Evolutionary conservation across 2,888 invertebrate species (phyloP).

Genomic region (Drosophila eohydei): DNA sequence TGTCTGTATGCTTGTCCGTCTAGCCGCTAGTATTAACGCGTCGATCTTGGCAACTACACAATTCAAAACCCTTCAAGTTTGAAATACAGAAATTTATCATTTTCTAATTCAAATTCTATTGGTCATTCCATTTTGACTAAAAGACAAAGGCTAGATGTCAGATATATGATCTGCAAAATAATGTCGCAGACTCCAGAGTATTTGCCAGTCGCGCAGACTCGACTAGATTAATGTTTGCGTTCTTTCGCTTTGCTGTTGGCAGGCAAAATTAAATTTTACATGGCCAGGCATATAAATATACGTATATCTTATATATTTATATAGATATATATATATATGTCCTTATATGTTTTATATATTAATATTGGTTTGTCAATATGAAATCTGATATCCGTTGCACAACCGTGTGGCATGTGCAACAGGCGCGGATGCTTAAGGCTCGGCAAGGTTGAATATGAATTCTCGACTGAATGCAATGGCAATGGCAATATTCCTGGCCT

Average conservation of each 20-base stretch:
- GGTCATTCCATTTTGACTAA: too few relatives aligned
- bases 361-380: constrained; percentile 8
- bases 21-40: too few relatives aligned
- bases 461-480: constrained; percentile 4
- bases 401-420: constrained; percentile 28
- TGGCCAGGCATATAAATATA: background rate
- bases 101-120: too few relatives aligned
- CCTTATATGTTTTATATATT: background rate
- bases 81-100: too few relatives aligned
- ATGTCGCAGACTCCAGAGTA: background rate
- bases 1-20: too few relatives aligned
- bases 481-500: constrained; percentile 9
- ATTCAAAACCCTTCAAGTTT: too few relatives aligned
- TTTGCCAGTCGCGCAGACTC: background rate
- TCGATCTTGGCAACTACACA: too few relatives aligned
- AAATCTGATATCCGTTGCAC: constrained; percentile 10
- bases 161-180: background rate
- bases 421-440: constrained; percentile 8
- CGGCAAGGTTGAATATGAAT: background rate
- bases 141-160: too few relatives aligned
- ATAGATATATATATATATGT: constrained; percentile 5
- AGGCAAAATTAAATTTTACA: constrained; percentile 16
- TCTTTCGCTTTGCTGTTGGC: background rate
- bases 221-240: background rate
- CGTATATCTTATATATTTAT: background rate